Percentiles rank a stretch among this genome's conserved stretches.
Conservation (phyloP, 30 jellyfish, hydroid and myxozoan genomes). For the Rhopilema esculentum region DNA sequence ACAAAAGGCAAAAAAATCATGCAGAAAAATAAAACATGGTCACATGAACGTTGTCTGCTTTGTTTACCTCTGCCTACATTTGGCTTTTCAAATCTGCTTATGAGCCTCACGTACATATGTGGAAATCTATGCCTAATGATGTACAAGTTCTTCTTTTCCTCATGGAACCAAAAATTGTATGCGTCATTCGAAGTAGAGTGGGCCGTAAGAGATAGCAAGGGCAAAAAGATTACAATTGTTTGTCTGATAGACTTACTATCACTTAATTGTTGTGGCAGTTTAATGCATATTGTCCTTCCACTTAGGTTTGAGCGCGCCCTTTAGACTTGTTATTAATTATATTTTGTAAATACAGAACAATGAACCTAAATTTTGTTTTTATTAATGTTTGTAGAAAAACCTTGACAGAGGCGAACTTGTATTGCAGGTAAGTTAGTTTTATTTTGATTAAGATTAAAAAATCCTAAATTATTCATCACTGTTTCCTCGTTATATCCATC, state of each 20-base stretch:
- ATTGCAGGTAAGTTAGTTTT: slow-evolving; percentile 33
- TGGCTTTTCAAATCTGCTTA: too few species aligned
- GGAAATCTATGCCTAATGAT: too few species aligned
- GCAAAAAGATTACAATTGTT: not conserved
- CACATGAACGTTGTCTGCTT: too few species aligned
- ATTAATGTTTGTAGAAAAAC: slow-evolving; percentile 21
- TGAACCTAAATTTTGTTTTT: not conserved
- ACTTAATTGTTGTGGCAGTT: not conserved
- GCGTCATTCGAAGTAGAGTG: not conserved
- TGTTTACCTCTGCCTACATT: too few species aligned
- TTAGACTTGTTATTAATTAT: not conserved
- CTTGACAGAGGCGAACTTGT: slow-evolving; percentile 50
- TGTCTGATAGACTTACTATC: not conserved
- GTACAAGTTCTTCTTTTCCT: not conserved
- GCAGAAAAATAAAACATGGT: too few species aligned
- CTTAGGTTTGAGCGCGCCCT: not conserved
- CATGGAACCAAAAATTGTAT: not conserved
- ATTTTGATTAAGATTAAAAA: not conserved
- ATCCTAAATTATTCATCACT: not conserved
- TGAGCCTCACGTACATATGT: too few species aligned
- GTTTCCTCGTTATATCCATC: not conserved
- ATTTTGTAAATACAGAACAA: not conserved
- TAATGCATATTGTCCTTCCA: not conserved
- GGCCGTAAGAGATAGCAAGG: not conserved
- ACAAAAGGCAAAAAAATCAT: too few species aligned